Conservation (phyloP, 2,113 vertebrate genomes). For the Opisthocomus hoazin region DNA sequence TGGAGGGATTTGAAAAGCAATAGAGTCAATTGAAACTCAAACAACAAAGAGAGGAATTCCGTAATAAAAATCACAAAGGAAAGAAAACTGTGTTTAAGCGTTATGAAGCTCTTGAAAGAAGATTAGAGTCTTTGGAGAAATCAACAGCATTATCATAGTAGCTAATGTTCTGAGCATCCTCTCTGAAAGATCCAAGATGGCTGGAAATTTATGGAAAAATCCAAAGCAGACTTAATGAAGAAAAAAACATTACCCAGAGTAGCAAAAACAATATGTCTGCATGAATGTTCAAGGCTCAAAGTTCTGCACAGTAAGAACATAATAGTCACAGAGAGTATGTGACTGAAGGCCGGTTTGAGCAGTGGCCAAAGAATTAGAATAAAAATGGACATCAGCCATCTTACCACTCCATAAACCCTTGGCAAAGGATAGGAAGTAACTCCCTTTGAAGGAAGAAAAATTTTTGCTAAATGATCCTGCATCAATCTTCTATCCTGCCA, state of each 20-base stretch:
- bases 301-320: background rate
- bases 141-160: background rate
- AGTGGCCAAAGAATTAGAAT: constrained; percentile 7
- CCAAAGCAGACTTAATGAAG: background rate
- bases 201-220: background rate
- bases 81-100: constrained; percentile 10
- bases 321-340: background rate
- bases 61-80: constrained; percentile 40
- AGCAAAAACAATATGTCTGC: background rate
- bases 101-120: constrained; percentile 9
- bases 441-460: background rate
- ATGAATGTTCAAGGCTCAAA: background rate
- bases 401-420: background rate
- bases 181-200: background rate
- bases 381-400: background rate
- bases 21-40: constrained; percentile 46
- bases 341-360: background rate
- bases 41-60: constrained; percentile 46
- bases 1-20: constrained; percentile 44
- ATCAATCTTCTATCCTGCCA: constrained; percentile 3
- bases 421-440: background rate
- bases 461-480: background rate
- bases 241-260: background rate
- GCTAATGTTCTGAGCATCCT: background rate
- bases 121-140: background rate